Base-by-base conservation (phyloP, 1,140 invertebrate species). In the Drosophila nigromelanica region DNA sequence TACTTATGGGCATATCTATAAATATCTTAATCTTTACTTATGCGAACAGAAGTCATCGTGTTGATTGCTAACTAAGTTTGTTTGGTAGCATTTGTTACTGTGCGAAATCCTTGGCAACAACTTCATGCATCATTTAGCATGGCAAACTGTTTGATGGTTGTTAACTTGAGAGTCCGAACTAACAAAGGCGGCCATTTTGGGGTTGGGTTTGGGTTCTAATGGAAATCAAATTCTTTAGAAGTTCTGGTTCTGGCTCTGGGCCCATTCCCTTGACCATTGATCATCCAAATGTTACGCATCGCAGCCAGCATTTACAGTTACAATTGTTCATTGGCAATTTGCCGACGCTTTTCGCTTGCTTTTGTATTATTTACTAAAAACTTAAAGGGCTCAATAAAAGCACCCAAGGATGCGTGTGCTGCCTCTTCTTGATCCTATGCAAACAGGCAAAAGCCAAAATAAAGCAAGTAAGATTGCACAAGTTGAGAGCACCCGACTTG, bases 311-410 rank as follows among this genome's bases (percentile, higher is more conserved):
- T 74, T 86, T 69, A 69, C 81, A 50, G 59, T 10, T 56, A 51
- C 72, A 78, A 67, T 73, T 15, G 43, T 47, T 72, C 61, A 71
- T 76, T 89, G 82, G 74, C 82, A 86, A 87, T 87, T 86, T 86
- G 67, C 42, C 60, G 62, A 47, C 77, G 72, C 77, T 66, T 74
- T 75, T 68, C 62, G 51, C 61, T 59, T 52, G 69, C 61, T 73
- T 73, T 82, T 86, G 81, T 86, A 86, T 86, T 86, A 86, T 86
- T 87, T 87, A 89, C 82, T 82, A 82, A 89, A 87, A 87, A 87
- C 82, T 89, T 87, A 87, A 87, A 89, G 83, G 83, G 66, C 85
- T 89, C 83, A 80, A 89, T 89, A 89, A 89, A 87, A 89, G 62
- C 48, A 76, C 85, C 80, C 56, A 54, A 78, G 83, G 82, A 87